Conservation (phyloP, 1,140 invertebrate genomes). For the Chionoecetes opilio region DNA sequence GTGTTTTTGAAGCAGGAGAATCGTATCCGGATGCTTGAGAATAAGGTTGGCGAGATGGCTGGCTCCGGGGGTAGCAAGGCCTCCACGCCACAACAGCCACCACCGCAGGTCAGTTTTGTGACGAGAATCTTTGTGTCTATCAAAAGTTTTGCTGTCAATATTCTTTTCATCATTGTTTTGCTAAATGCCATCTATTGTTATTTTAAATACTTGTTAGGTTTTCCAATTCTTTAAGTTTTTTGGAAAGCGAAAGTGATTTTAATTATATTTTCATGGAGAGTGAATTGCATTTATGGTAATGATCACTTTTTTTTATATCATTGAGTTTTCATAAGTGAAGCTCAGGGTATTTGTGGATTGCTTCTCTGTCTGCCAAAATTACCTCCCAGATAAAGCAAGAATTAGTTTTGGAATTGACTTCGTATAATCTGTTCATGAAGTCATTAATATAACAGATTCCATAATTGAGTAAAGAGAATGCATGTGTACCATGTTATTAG, state of each 20-base stretch:
- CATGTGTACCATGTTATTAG: background rate
- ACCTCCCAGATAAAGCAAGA: no score
- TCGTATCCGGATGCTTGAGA: conserved; percentile 86
- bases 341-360: no score
- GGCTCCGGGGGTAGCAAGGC: background rate
- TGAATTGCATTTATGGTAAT: background rate
- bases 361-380: no score
- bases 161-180: conserved; percentile 71
- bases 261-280: background rate
- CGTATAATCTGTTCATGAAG: no score
- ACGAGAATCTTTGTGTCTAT: conserved; percentile 42
- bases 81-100: conserved; percentile 20
- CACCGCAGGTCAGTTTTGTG: conserved; percentile 70
- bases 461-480: background rate
- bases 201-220: conserved; percentile 65
- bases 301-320: no score
- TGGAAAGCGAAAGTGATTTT: no score
- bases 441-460: background rate
- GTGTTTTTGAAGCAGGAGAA: conserved; percentile 98
- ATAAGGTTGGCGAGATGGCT: conserved; percentile 59
- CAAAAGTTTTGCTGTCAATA: conserved; percentile 65
- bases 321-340: no score
- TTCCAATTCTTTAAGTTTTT: background rate
- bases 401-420: background rate
- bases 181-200: conserved; percentile 73